phyloP scores from a whole-genome alignment of 2,113 vertebrate genomes.

The Mixornis gularis region DNA sequence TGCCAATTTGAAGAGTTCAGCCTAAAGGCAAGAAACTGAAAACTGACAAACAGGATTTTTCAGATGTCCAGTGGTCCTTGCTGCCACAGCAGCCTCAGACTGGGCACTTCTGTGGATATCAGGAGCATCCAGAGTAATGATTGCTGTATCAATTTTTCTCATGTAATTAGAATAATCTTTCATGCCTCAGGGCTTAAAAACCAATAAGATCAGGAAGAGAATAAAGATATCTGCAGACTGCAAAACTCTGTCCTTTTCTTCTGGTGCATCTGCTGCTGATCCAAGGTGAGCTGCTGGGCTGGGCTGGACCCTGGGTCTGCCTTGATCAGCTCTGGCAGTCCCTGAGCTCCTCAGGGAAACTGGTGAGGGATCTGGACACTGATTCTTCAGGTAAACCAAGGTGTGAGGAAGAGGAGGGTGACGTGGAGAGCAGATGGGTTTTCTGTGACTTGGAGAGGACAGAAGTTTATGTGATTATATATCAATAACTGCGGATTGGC shows the following conservation, averaged over 20 bases:
- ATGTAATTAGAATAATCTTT: slow-evolving; percentile 18
- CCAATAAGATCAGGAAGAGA: not conserved
- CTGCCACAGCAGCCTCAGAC: not conserved
- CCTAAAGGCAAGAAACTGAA: not conserved
- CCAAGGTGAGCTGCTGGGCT: not conserved
- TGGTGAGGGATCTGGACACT: not conserved
- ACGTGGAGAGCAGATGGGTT: not conserved
- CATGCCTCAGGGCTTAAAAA: not conserved
- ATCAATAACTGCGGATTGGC: not conserved
- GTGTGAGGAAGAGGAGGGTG: not conserved
- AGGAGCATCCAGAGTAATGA: not conserved
- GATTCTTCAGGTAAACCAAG: not conserved
- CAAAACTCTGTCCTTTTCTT: not conserved
- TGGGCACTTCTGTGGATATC: not conserved
- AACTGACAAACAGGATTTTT: not conserved
- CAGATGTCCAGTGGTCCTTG: not conserved
- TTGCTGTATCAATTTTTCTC: not conserved
- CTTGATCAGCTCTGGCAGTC: not conserved
- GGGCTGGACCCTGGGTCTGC: not conserved
- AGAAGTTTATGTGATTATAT: not conserved
- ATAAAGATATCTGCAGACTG: not conserved
- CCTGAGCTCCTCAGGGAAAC: not conserved
- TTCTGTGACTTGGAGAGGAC: not conserved
- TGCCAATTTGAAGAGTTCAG: not conserved
- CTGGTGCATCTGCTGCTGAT: not conserved